Evolutionary conservation across 1,140 invertebrate species (phyloP).

Genomic region (Drosophila murphyi): DNA sequence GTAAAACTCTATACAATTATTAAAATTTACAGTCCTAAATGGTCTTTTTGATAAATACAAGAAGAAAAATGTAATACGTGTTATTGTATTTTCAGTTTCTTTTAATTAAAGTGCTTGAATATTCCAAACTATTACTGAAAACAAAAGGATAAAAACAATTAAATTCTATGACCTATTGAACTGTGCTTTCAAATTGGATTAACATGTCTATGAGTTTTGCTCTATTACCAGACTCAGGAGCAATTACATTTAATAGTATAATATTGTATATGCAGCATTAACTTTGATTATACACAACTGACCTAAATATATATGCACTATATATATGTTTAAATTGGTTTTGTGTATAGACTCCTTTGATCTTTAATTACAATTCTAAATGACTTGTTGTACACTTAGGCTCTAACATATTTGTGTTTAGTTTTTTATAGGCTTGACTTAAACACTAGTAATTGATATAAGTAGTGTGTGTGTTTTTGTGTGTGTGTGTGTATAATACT

Average conservation of each 20-base stretch:
- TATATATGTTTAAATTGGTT: constrained; percentile 18
- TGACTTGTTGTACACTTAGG: constrained; percentile 51
- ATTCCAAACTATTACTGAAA: no score
- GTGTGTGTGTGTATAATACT: constrained; percentile 1
- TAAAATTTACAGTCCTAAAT: constrained; percentile 60
- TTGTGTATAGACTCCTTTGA: constrained; percentile 31
- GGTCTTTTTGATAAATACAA: constrained; percentile 42
- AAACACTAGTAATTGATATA: constrained; percentile 78
- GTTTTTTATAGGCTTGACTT: constrained; percentile 48
- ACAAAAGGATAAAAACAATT: no score
- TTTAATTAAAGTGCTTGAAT: background rate
- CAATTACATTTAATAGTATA: constrained; percentile 40
- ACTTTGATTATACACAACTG: constrained; percentile 75
- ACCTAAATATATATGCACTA: constrained; percentile 18
- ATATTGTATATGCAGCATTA: constrained; percentile 78
- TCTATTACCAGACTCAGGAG: constrained; percentile 8
- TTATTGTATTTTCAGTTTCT: background rate
- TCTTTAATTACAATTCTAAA: constrained; percentile 65
- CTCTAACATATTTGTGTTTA: constrained; percentile 35
- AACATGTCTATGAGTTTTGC: constrained; percentile 2
- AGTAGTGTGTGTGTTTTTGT: constrained; percentile 54
- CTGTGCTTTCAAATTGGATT: constrained; percentile 5
- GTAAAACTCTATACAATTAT: constrained; percentile 49
- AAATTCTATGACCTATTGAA: constrained; percentile 4
- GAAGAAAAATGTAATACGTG: no score